Evolutionary conservation across 2,888 invertebrate genomes (phyloP), one percentile per base, ranked within the genome.

Genomic region (Laspeyria flexula): DNA sequence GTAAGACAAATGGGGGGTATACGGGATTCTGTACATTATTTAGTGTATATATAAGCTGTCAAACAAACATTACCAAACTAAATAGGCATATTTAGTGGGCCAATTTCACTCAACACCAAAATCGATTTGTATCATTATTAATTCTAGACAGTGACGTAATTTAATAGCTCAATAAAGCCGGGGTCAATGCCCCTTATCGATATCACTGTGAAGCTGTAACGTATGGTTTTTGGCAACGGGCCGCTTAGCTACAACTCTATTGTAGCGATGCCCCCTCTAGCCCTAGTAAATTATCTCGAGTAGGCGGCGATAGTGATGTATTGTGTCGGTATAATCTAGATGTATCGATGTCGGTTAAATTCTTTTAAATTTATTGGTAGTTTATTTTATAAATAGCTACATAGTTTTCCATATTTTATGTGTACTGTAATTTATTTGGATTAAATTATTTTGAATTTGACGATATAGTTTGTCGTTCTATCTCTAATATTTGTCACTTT

Each of bases 201-300:
- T 59, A 67, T 61, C 48, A 61, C 63, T 62, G 61, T 55, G 49
- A 52, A 43, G 25, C 23, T 38, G 44, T 64, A 71, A 71, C 55
- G 53, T 61, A 71, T 71, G 66, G 47, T 51, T 71, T 76, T 77
- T 77, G 77, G 77, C 77, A 77, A 59, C 51, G 45, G 54, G 41
- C 51, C 61, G 62, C 63, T 49, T 62, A 53, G 65, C 55, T 65
- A 72, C 69, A 61, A 43, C 51, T 54, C 67, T 65, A 55, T 60
- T 65, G 50, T 54, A 12, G n/a, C 30, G 23, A 21, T 5, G 1
- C 10, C 60, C 65, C 45, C 55, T 57, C 58, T 60, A 53, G 63
- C 66, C 70, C 74, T 73, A 64, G 62, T 73, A 59, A 75, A 68
- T 75, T 66, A 73, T 54, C 50, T 48, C 44, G 48, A 50, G 57